Base-by-base conservation (phyloP, 1,140 invertebrate genomes). In the Popillia japonica region DNA sequence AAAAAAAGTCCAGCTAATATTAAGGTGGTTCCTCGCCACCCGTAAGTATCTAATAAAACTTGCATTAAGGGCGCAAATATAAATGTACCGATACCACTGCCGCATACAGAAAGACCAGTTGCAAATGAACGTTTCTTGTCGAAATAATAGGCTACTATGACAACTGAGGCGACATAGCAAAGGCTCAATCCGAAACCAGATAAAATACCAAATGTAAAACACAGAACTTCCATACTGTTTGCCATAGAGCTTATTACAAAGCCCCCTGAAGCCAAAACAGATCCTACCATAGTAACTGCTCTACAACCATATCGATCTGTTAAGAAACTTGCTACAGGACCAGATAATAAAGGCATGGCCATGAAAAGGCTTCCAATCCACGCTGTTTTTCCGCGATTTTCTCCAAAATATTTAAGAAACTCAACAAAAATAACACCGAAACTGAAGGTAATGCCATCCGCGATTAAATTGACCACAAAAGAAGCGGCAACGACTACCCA, bases 61-160 rank as follows among this genome's bases (percentile, higher is more conserved):
- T 95, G 92, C 0, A 93, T 95, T n/a, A 97, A 83, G 0, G 96
- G 96, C 0, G 96, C 94, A 86, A 98, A 97, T 74, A 98, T 91
- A 84, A 98, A 97, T 0, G 96, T 98, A 0, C 96, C 94, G 59
- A 95, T 94, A 7, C 94, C 94, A 83, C 94, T 96, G 0, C 96
- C 96, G 84, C 96, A 97, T 0, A 98, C 96, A 0, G 96, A 95
- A 23, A 99, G 89, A 0, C 97, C 97, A 0, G 96, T 99, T 0
- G 97, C 97, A 61, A 99, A 91, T 0, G 96, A 97, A 73, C 97
- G 88, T 83, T 92, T 93, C 82, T 95, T 95, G 82, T 99, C 97
- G 86, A 99, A 99, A 86, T 98, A 99, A 85, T 97, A 98, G 0
- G 97, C 96, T 3, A 99, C 97, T 80, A 97, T 96, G 0, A 99